Base-by-base conservation (phyloP, 2,113 vertebrate species). In the Eudyptes chrysolophus region DNA sequence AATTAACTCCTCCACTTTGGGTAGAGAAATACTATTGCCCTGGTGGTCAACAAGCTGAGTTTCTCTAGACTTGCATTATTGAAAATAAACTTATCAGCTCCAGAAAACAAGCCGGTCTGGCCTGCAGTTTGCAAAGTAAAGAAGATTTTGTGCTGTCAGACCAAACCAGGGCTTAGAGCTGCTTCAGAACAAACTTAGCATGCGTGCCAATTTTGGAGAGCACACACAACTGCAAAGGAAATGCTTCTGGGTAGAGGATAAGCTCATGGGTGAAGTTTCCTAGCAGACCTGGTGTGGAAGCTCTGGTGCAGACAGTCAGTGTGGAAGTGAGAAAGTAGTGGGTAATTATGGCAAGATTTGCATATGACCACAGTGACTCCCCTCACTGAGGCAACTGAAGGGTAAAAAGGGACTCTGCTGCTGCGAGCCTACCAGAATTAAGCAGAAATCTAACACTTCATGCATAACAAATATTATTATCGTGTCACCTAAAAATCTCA, bases 291-390 rank as follows among this genome's bases (percentile, higher is more conserved):
- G 77, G 40, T 60, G 34, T 27, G 26, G 78, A 81, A 82, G 86
- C 60, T 87, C 61, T 55, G 83, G 89, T 71, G 84, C 84, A 89
- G 89, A n/a, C 71, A 94, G 27, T 55, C 68, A 78, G 57, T 6
- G 62, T 22, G 57, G 62, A 96, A 84, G 62, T n/a, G 66, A 80
- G 75, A 92, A 94, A 72, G 58, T 29, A 1, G 0, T 71, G 61
- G 87, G 62, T 92, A 95, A 93, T 96, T 71, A 83, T 69, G 84
- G 74, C 49, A 48, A 52, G 92, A 95, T 94, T 97, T 96, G 84
- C 92, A 89, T 96, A 83, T 36, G 95, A 96, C 85, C 21, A 9
- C 38, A 52, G 70, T 68, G 78, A 89, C 54, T 94, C 44, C 83
- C 82, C 82, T 87, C 11, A 0, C 4, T 27, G 85, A 87, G 74